Percentiles rank a stretch among this genome's conserved stretches.
Conservation (phyloP, 2,797 vertebrate species). For the Ciconia nigra region DNA sequence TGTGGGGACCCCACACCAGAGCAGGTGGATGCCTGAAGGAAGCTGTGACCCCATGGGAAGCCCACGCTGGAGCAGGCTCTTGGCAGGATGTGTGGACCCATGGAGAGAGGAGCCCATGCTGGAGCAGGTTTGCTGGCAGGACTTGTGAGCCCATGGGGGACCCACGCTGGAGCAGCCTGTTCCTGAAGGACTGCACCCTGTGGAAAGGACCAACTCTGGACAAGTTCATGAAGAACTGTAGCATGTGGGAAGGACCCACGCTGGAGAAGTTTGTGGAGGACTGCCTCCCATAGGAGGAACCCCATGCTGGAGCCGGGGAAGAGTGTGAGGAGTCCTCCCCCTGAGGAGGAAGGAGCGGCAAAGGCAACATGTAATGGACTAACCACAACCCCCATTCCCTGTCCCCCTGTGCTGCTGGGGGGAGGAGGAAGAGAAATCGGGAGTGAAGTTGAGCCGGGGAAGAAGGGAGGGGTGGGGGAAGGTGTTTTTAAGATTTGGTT, state of each 20-base stretch:
- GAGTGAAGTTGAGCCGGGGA: background rate
- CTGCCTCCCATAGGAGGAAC: background rate
- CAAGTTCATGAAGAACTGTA: background rate
- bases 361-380: background rate
- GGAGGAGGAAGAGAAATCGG: background rate
- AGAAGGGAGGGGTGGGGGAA: background rate
- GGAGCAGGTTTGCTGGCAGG: background rate
- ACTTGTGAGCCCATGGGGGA: background rate
- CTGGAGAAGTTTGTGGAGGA: background rate
- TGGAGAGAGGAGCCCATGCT: background rate
- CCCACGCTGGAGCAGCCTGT: fast-evolving
- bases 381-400: background rate
- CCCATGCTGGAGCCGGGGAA: background rate
- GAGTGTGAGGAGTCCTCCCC: background rate
- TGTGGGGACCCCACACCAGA: fast-evolving
- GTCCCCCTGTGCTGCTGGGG: background rate
- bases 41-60: background rate
- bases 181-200: background rate
- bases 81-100: background rate
- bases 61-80: background rate
- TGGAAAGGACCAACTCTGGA: background rate
- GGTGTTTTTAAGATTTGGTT: background rate
- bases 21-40: background rate
- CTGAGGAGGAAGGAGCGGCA: background rate
- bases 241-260: background rate